These are phyloP conservation scores for Pollenia amentaria DNA, from an alignment of 2,888 invertebrate species.

Conservation along the genomic window DNA sequence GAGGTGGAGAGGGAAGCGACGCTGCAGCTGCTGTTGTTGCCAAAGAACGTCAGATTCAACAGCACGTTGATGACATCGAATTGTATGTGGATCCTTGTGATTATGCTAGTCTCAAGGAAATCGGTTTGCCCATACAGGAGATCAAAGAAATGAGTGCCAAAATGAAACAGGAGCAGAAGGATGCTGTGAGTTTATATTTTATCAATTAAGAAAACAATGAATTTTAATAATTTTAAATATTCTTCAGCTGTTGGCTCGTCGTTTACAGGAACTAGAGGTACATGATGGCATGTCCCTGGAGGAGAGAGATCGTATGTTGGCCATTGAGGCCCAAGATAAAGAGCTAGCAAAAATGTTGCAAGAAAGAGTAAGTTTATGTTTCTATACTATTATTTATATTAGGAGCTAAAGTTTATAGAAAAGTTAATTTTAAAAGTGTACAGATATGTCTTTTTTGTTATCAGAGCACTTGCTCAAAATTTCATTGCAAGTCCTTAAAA, in stretches of 20 bases:
- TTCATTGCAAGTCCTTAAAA: no score
- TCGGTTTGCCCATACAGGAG: conserved; percentile 85
- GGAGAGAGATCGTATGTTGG: conserved; percentile 87
- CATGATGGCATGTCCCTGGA: conserved; percentile 86
- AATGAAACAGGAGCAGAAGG: conserved; percentile 89
- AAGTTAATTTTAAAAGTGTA: no score
- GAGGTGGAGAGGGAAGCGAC: background rate
- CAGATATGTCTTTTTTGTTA: no score
- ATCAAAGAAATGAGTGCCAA: conserved; percentile 86
- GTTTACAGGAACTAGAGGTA: conserved; percentile 91
- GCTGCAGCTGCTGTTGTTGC: conserved; percentile 71
- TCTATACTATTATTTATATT: no score
- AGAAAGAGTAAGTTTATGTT: conserved; percentile 85
- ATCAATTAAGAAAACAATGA: background rate
- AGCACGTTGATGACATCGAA: conserved; percentile 82
- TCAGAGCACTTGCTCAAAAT: no score
- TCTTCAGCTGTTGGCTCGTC: conserved; percentile 88
- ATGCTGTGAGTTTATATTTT: conserved; percentile 86
- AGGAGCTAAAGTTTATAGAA: no score
- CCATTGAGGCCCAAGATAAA: conserved; percentile 92
- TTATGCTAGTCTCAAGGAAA: conserved; percentile 83
- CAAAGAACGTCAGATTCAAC: conserved; percentile 79
- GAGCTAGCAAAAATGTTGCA: conserved; percentile 91
- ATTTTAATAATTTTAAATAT: background rate
- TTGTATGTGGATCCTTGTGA: conserved; percentile 83